These are phyloP conservation scores for Phanerotoma sp. DNA, from an alignment of 2,888 invertebrate species.

Conservation along the genomic window DNA sequence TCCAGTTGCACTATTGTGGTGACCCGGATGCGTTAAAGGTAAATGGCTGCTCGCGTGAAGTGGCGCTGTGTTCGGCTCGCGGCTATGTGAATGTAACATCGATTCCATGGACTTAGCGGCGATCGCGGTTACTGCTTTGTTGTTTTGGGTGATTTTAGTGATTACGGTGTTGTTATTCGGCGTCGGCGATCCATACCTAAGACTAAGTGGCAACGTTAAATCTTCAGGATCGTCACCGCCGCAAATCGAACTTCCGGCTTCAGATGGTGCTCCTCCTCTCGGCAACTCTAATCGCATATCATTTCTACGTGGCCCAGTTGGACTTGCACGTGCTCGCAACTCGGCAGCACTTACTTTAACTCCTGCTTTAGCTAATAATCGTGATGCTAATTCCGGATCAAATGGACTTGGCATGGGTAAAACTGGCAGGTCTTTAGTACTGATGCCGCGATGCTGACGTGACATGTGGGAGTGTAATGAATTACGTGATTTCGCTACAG, in stretches of 20 bases:
- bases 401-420: slow-evolving; percentile 91
- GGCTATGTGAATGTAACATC: slow-evolving; percentile 63
- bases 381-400: slow-evolving; percentile 81
- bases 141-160: slow-evolving; percentile 46
- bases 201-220: slow-evolving; percentile 68
- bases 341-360: slow-evolving; percentile 85
- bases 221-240: slow-evolving; percentile 84
- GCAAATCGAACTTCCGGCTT: slow-evolving; percentile 72
- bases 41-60: slow-evolving; percentile 48
- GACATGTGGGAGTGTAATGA: slow-evolving; percentile 94
- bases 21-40: slow-evolving; percentile 34
- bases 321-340: slow-evolving; percentile 79
- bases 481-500: slow-evolving; percentile 89
- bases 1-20: slow-evolving; percentile 58
- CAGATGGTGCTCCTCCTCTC: slow-evolving; percentile 67
- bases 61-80: slow-evolving; percentile 70
- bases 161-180: slow-evolving; percentile 62
- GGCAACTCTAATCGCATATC: slow-evolving; percentile 79
- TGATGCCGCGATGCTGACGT: slow-evolving; percentile 88
- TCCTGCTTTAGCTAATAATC: slow-evolving; percentile 83
- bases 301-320: slow-evolving; percentile 77
- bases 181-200: slow-evolving; percentile 65
- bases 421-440: slow-evolving; percentile 89
- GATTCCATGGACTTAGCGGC: slow-evolving; percentile 69
- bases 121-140: slow-evolving; percentile 60